phyloP scores from a whole-genome alignment of 2,888 invertebrate species.

The Himalopsyche anomala region DNA sequence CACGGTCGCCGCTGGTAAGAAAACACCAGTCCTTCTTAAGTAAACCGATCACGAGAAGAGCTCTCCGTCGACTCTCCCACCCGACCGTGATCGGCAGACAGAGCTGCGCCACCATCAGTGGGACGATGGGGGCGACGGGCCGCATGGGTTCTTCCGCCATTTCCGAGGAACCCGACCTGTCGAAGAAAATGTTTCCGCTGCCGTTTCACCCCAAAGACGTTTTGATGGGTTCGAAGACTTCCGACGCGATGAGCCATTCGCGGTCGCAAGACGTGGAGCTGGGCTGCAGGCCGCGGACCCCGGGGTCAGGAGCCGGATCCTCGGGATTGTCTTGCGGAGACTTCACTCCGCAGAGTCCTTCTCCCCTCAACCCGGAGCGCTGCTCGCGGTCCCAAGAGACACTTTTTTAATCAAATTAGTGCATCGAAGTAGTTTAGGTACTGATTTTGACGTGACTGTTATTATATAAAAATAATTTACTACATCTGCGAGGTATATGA shows the following conservation, averaged over 20 bases:
- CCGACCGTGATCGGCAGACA: slow-evolving; percentile 62
- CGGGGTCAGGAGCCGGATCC: slow-evolving; percentile 70
- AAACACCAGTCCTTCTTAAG: slow-evolving; percentile 69
- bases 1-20: slow-evolving; percentile 61
- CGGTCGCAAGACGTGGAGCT: slow-evolving; percentile 65
- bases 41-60: slow-evolving; percentile 73
- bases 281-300: slow-evolving; percentile 66
- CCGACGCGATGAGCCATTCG: slow-evolving; percentile 65
- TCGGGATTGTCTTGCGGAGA: slow-evolving; percentile 70
- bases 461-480: slow-evolving; percentile 56
- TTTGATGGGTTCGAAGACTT: slow-evolving; percentile 1
- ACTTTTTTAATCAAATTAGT: slow-evolving; percentile 79
- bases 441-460: slow-evolving; percentile 61
- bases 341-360: slow-evolving; percentile 70
- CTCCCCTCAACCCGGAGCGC: slow-evolving; percentile 71
- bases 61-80: slow-evolving; percentile 66
- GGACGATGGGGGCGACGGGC: slow-evolving; percentile 55
- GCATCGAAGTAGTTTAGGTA: slow-evolving; percentile 64
- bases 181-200: slow-evolving; percentile 50
- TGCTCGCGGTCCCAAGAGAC: slow-evolving; percentile 86
- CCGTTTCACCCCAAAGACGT: slow-evolving; percentile 20
- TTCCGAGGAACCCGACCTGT: slow-evolving; percentile 49
- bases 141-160: slow-evolving; percentile 47
- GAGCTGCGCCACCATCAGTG: slow-evolving; percentile 65
- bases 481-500: slow-evolving; percentile 64